phyloP scores from a whole-genome alignment of 1,140 invertebrate species.

The Drosophila repleta region DNA sequence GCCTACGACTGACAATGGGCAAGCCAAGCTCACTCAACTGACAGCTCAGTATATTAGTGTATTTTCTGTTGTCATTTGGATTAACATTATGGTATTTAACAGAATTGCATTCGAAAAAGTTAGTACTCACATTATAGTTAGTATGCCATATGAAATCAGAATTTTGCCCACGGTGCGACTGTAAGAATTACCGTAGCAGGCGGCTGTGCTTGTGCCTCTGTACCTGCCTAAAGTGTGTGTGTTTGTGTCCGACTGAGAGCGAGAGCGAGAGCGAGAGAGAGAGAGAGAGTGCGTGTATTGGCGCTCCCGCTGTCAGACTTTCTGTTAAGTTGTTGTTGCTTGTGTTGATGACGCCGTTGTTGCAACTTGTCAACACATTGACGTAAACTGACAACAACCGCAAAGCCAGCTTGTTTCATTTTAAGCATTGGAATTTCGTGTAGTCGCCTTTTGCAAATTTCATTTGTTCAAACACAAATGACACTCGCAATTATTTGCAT shows the following conservation, averaged over 20 bases:
- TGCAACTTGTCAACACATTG: conserved; percentile 51
- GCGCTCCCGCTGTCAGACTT: conserved; percentile 23
- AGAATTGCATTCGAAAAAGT: background rate
- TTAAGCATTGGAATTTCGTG: conserved; percentile 25
- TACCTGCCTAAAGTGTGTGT: background rate
- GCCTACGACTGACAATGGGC: conserved; percentile 19
- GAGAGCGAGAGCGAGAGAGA: conserved; percentile 2
- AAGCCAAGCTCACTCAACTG: background rate
- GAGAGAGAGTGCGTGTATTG: conserved; percentile 10
- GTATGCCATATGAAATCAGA: background rate
- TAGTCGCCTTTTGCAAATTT: conserved; percentile 29
- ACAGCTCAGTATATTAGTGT: background rate
- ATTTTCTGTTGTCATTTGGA: background rate
- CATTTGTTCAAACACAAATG: conserved; percentile 16
- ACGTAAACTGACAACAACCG: conserved; percentile 6
- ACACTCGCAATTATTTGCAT: conserved; percentile 32
- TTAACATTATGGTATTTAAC: background rate
- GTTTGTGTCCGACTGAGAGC: conserved; percentile 6
- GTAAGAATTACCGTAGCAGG: conserved; percentile 21
- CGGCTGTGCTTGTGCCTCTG: conserved; percentile 13
- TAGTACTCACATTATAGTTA: too few relatives aligned
- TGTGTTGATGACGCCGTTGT: conserved; percentile 37
- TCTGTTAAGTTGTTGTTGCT: conserved; percentile 26
- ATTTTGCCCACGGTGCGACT: conserved; percentile 17
- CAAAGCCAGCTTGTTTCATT: conserved; percentile 18